A percentile compares a stretch with the other conserved stretches of the same genome.
These are phyloP conservation scores for Solea solea DNA, from an alignment of 2,113 vertebrate genomes.

Conservation along the genomic window DNA sequence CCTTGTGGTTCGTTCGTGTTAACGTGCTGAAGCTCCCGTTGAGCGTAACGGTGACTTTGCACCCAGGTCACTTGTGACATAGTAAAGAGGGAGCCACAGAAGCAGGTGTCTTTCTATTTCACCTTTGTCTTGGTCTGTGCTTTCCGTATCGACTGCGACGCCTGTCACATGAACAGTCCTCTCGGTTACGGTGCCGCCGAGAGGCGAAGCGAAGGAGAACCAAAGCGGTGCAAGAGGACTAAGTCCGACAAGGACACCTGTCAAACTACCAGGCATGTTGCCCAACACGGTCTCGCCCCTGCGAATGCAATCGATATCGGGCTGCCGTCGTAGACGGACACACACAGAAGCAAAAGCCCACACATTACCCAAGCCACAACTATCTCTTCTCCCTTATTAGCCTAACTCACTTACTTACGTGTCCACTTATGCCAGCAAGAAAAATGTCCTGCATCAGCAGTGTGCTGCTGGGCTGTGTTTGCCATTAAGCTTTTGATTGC, in stretches of 20 bases:
- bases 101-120: conserved; percentile 52
- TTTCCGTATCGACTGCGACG: conserved; percentile 47
- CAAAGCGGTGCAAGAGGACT: conserved; percentile 45
- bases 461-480: conserved; percentile 61
- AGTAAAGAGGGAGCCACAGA: conserved; percentile 42
- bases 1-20: conserved; percentile 3
- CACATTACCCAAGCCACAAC: conserved; percentile 13
- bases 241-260: conserved; percentile 73
- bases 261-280: conserved; percentile 65
- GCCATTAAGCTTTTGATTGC: conserved; percentile 78
- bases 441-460: conserved; percentile 74
- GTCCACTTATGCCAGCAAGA: conserved; percentile 71
- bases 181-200: conserved; percentile 32
- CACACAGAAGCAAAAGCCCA: conserved; percentile 5
- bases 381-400: conserved; percentile 57
- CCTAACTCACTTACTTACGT: conserved; percentile 71
- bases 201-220: conserved; percentile 48
- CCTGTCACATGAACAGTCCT: conserved; percentile 62
- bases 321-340: conserved; percentile 33
- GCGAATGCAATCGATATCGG: conserved; percentile 69
- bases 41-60: not conserved
- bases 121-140: conserved; percentile 43
- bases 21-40: conserved; percentile 4
- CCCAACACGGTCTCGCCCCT: conserved; percentile 44
- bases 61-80: conserved; percentile 7